phyloP scores from a whole-genome alignment of 2,888 invertebrate genomes.

The Anoncus sp. region DNA sequence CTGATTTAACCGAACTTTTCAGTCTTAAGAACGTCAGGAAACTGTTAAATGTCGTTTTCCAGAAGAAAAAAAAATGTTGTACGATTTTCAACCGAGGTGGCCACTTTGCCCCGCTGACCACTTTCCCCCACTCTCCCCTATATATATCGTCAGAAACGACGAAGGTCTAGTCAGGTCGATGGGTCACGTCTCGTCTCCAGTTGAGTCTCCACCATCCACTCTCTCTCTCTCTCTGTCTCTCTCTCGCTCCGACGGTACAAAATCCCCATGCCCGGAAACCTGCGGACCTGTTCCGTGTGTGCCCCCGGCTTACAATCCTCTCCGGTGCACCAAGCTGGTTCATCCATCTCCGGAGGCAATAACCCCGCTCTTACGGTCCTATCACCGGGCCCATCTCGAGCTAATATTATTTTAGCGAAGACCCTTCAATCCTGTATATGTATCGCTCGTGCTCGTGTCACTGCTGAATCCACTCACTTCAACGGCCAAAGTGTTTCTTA shows the following conservation, averaged over 20 bases:
- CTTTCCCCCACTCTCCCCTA: too few species aligned
- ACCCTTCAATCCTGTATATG: slow-evolving; percentile 60
- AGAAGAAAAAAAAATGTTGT: too few species aligned
- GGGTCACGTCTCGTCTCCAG: slow-evolving; percentile 40
- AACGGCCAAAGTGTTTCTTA: slow-evolving; percentile 20
- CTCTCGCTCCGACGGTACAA: too few species aligned
- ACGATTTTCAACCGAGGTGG: too few species aligned
- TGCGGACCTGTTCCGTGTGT: slow-evolving; percentile 19
- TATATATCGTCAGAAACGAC: background rate
- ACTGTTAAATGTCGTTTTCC: too few species aligned
- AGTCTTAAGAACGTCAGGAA: too few species aligned
- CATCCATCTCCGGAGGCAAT: slow-evolving; percentile 64
- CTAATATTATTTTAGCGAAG: slow-evolving; percentile 73
- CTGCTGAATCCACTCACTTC: slow-evolving; percentile 40
- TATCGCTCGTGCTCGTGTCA: slow-evolving; percentile 52
- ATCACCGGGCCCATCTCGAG: slow-evolving; percentile 70
- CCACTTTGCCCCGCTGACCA: too few species aligned
- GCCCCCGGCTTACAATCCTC: slow-evolving; percentile 47
- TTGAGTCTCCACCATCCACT: slow-evolving; percentile 29
- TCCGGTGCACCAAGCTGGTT: slow-evolving; percentile 26
- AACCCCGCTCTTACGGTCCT: slow-evolving; percentile 62
- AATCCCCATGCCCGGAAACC: slow-evolving; percentile 44
- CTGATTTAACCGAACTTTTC: too few species aligned
- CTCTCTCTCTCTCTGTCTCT: too few species aligned
- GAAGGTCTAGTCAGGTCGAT: slow-evolving; percentile 42